phyloP scores from a whole-genome alignment of 2,113 vertebrate species.

The Labeo rohita region DNA sequence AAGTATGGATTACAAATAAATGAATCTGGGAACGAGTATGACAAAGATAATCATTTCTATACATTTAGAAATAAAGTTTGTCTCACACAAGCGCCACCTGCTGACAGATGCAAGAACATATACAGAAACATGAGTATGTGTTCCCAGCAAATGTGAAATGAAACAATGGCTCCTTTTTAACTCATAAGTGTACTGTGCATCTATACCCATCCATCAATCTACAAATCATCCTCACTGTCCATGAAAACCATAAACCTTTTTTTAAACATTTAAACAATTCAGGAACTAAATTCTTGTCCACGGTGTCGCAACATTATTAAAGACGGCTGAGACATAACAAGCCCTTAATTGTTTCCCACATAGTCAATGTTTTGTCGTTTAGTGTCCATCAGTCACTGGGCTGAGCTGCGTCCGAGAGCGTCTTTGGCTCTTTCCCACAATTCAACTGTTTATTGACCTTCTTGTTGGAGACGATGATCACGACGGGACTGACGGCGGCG shows the following conservation, averaged over 20 bases:
- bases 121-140: neutral
- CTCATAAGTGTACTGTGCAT: too few species aligned
- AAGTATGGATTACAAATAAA: neutral
- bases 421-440: slow-evolving; percentile 49
- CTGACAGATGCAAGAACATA: neutral
- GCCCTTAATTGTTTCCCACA: too few species aligned
- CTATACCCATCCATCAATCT: too few species aligned
- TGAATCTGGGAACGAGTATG: too few species aligned
- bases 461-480: slow-evolving; percentile 75
- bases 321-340: too few species aligned
- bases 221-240: too few species aligned
- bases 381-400: neutral
- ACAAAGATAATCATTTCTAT: neutral
- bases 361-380: too few species aligned
- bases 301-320: too few species aligned
- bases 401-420: neutral
- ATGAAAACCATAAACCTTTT: too few species aligned
- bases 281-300: too few species aligned
- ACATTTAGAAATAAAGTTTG: neutral
- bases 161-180: too few species aligned
- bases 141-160: neutral
- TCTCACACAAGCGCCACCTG: neutral
- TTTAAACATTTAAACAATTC: too few species aligned
- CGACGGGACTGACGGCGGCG: slow-evolving; percentile 72
- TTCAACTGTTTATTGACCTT: slow-evolving; percentile 68